Conservation (phyloP, 2,888 invertebrate genomes). For the Omphaloscelis lunosa region DNA sequence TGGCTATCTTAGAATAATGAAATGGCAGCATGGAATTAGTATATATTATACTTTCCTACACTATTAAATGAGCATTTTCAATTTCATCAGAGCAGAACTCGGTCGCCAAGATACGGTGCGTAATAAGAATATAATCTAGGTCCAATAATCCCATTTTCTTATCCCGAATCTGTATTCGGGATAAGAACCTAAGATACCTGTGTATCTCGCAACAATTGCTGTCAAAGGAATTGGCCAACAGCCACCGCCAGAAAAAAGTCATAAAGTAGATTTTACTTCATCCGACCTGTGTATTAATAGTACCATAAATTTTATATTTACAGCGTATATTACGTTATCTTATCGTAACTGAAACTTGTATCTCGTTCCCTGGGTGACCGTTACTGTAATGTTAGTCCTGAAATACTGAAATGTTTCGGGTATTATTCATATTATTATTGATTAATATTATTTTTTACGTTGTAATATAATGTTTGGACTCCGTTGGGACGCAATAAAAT, state of each 20-base stretch:
- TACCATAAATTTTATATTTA: conserved; percentile 72
- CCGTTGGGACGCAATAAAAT: conserved; percentile 29
- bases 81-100: too few species aligned
- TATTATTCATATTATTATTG: conserved; percentile 46
- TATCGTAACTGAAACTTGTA: conserved; percentile 68
- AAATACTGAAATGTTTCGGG: conserved; percentile 46
- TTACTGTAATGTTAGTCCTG: conserved; percentile 55
- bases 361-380: conserved; percentile 63
- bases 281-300: conserved; percentile 56
- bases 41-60: too few species aligned
- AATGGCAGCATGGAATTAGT: too few species aligned
- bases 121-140: conserved; percentile 12
- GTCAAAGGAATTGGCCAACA: conserved; percentile 49
- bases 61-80: too few species aligned
- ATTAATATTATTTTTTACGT: conserved; percentile 19
- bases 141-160: conserved; percentile 11
- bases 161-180: too few species aligned
- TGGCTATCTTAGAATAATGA: too few species aligned
- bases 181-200: too few species aligned
- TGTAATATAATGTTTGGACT: background rate
- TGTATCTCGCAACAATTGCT: conserved; percentile 41
- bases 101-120: too few species aligned
- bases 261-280: conserved; percentile 54
- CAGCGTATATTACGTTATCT: conserved; percentile 66
- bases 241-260: conserved; percentile 43